These are phyloP conservation scores for Barypeithes pellucidus DNA, from an alignment of 2,888 invertebrate species.

Conservation along the genomic window DNA sequence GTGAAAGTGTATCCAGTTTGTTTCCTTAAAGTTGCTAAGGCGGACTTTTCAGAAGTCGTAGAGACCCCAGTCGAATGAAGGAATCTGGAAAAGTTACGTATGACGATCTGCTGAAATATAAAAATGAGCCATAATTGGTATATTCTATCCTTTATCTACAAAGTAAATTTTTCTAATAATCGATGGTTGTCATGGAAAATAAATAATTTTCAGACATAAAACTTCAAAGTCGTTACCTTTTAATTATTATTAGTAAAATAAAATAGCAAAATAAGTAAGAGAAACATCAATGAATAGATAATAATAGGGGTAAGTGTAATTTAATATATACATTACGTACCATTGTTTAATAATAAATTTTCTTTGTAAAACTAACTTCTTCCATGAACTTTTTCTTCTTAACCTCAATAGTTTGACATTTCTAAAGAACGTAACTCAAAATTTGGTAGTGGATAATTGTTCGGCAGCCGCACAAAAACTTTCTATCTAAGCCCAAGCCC, in stretches of 20 bases:
- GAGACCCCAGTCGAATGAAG: slow-evolving; percentile 74
- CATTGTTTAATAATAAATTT: slow-evolving; percentile 31
- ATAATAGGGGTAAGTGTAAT: slow-evolving; percentile 25
- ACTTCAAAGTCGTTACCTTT: slow-evolving; percentile 13
- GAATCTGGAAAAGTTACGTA: slow-evolving; percentile 72
- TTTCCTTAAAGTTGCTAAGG: slow-evolving; percentile 89
- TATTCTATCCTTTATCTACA: not conserved
- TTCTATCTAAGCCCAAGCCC: too few species aligned
- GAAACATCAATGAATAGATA: slow-evolving; percentile 5
- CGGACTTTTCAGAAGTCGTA: slow-evolving; percentile 79
- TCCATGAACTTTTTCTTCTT: not conserved
- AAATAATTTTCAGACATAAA: slow-evolving; percentile 30
- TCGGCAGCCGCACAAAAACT: not conserved
- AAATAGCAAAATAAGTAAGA: slow-evolving; percentile 6
- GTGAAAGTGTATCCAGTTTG: slow-evolving; percentile 96
- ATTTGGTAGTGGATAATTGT: not conserved
- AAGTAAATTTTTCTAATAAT: slow-evolving; percentile 7
- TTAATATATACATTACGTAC: slow-evolving; percentile 24
- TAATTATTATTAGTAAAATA: slow-evolving; percentile 15
- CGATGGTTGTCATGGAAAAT: slow-evolving; percentile 63
- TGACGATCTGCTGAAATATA: slow-evolving; percentile 71
- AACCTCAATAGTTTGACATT: slow-evolving; percentile 10
- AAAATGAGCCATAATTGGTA: not conserved
- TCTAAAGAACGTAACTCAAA: too few species aligned
- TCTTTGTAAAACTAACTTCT: not conserved